Percentiles rank a stretch among this genome's conserved stretches.
phyloP scores from a whole-genome alignment of 2,113 vertebrate species.

The Amazona guildingii region DNA sequence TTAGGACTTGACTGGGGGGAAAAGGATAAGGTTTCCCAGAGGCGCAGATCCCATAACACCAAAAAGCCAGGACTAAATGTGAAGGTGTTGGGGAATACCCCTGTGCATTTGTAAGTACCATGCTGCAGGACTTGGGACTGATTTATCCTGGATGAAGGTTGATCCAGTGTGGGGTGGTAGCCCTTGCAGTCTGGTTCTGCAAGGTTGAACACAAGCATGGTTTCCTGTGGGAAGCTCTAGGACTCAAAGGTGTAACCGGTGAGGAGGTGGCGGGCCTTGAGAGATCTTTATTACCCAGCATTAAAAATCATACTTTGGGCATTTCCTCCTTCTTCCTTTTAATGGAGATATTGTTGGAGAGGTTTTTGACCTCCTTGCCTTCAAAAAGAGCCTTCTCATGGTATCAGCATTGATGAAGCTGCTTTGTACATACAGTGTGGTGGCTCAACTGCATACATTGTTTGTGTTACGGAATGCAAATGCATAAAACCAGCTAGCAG shows the following conservation, averaged over 20 bases:
- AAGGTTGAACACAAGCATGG: not conserved
- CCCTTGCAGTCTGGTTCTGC: not conserved
- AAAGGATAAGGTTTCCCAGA: not conserved
- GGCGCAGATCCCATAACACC: accelerated
- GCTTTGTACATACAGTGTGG: not conserved
- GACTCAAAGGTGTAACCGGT: too few relatives aligned
- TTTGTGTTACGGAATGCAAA: not conserved
- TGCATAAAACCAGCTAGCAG: not conserved
- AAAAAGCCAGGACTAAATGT: not conserved
- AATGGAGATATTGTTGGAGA: not conserved
- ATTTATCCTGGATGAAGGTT: not conserved
- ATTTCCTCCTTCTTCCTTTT: not conserved
- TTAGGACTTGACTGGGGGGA: not conserved
- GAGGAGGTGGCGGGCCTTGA: not conserved
- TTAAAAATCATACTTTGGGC: accelerated
- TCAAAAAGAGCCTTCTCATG: not conserved
- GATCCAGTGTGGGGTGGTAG: accelerated
- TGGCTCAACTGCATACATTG: accelerated
- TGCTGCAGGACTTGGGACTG: not conserved
- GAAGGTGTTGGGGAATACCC: accelerated
- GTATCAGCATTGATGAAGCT: accelerated
- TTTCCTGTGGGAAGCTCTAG: not conserved
- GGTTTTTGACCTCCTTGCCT: not conserved
- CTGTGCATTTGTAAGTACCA: not conserved
- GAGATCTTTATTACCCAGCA: not conserved